A percentile compares a stretch with the other conserved stretches of the same genome.
These are phyloP conservation scores for Argyrosomus japonicus DNA, from an alignment of 2,113 vertebrate genomes.

Conservation along the genomic window DNA sequence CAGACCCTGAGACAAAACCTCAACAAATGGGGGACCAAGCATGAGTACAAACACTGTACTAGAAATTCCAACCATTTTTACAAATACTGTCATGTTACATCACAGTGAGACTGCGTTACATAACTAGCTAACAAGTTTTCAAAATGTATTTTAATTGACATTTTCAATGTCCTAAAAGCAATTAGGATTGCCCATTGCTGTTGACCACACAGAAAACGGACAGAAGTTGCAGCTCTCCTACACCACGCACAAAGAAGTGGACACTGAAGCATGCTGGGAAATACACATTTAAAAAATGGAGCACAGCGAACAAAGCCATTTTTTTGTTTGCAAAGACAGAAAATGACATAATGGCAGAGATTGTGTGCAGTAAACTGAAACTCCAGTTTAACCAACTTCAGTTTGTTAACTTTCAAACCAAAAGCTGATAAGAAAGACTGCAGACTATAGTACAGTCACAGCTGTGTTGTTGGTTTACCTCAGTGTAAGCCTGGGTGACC, in stretches of 20 bases:
- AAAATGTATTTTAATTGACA: background rate
- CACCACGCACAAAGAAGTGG: background rate
- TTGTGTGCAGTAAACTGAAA: background rate
- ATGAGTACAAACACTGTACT: too few relatives aligned
- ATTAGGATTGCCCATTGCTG: background rate
- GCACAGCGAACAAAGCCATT: background rate
- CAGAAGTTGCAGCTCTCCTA: background rate
- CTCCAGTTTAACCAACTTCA: background rate
- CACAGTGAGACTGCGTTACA: background rate
- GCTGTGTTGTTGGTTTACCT: constrained; percentile 83
- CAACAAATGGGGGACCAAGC: too few relatives aligned
- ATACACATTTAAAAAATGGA: background rate
- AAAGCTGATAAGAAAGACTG: background rate
- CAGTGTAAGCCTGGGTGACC: constrained; percentile 97
- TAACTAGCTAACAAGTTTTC: background rate
- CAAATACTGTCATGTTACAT: background rate
- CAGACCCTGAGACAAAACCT: too few relatives aligned
- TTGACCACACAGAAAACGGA: background rate
- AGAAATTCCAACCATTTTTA: background rate
- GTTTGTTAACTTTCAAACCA: too few relatives aligned
- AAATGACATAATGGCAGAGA: background rate
- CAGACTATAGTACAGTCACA: background rate
- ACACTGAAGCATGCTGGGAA: background rate
- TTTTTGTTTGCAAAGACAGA: background rate
- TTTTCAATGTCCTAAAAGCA: background rate